Base-by-base conservation (phyloP, 2,113 vertebrate species). In the Platanista minor region DNA sequence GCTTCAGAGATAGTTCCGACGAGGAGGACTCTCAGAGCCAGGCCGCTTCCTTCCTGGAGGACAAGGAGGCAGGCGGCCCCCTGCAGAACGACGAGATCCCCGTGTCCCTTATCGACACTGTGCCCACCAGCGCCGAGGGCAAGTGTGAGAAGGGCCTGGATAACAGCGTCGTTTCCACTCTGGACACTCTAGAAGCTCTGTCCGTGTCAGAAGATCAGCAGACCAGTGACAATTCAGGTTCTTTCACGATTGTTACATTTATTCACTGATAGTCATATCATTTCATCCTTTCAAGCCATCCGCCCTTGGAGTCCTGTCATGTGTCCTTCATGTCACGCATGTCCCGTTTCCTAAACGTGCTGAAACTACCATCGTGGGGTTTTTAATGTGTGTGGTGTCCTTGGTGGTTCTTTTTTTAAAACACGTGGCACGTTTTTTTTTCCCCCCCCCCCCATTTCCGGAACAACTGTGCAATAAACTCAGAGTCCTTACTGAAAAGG, bases 201-300 rank as follows among this genome's bases (percentile, higher is more conserved):
- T 99, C 99, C 94, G 99, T 99, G 82, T 99, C 99, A 83, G 99
- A 99, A 98, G 99, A 99, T 97, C 99, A 99, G 97, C 99, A 99
- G 98, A 99, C 99, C 86, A 99, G 99, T 99, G 99, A 99, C 98
- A 99, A 99, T 99, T 99, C 99, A 99, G 99, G 99, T 99, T 99
- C 99, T 99, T 99, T 99, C 98, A 99, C 99, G 98, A 99, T 99
- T 98, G 99, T 99, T 99, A 99, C 99, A 1, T 99, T 99, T 98
- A 99, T 99, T 98, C 99, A 99, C 98, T 99, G 99, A 99, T 98
- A 98, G 97, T 97, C 98, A 97, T 98, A 98, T 97, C 98, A 98
- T 98, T 98, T 91, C 98, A 99, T 99, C 98, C 98, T 98, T 98
- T 98, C 98, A 91, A 96, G 98, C 98, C 98, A 96, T 99, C 99